Percentiles rank a stretch among this genome's conserved stretches.
These are phyloP conservation scores for Phalacrocorax pelagicus DNA, from an alignment of 2,113 vertebrate genomes.

Conservation along the genomic window DNA sequence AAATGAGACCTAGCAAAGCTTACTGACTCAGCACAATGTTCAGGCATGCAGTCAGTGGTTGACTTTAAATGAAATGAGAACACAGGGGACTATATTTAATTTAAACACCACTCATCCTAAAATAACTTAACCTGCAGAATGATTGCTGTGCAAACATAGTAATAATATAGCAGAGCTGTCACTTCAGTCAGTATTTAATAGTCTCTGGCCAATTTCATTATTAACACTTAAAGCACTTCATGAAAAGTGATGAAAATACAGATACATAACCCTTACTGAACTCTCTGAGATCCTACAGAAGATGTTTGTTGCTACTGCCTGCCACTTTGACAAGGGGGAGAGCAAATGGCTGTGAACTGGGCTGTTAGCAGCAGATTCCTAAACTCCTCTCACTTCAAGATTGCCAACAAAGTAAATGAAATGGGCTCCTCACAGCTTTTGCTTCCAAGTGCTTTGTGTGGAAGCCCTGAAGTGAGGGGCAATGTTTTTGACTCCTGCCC, in stretches of 20 bases:
- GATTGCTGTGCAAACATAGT: constrained; percentile 44
- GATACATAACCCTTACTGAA: not conserved
- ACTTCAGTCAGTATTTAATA: constrained; percentile 50
- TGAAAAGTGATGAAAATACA: constrained; percentile 1
- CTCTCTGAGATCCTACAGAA: not conserved
- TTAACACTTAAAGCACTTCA: constrained; percentile 27
- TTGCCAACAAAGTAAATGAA: not conserved
- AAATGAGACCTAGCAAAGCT: not conserved
- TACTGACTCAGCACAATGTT: not conserved
- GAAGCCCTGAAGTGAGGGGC: not conserved
- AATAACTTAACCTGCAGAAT: constrained; percentile 54
- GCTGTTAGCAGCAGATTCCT: not conserved
- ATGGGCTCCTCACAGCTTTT: not conserved
- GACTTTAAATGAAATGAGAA: constrained; percentile 40
- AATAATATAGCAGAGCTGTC: constrained; percentile 36
- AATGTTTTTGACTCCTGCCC: not conserved
- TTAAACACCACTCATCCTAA: constrained; percentile 57
- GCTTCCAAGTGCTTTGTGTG: not conserved
- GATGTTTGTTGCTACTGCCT: not conserved
- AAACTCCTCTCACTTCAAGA: not conserved
- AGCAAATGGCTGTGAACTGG: not conserved
- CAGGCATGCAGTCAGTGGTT: not conserved
- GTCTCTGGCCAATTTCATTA: constrained; percentile 40
- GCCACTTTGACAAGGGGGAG: not conserved
- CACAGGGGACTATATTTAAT: constrained; percentile 46